Base-by-base conservation (phyloP, 2,888 invertebrate species). In the Coelogynopora nodosa region DNA sequence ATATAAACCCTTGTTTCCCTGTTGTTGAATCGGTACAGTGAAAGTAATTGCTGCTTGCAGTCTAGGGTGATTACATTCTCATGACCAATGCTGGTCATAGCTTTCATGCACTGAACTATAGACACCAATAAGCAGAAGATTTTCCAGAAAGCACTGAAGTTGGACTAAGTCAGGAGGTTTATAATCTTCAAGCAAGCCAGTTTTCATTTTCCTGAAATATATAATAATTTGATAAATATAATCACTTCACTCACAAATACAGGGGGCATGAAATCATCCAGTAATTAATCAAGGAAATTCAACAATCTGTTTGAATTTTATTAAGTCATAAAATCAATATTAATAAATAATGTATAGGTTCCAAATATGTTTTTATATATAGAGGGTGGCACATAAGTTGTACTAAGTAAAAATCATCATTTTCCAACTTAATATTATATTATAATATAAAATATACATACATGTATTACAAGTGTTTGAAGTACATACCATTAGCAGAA, bases 161-260 rank as follows among this genome's bases (percentile, higher is more conserved):
- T 74, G 2, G 23, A 74, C 27, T 26, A 74, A 13, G 23, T 74
- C 74, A 74, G 23, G 18, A 26, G 74, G 74, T 74, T 26, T 74
- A 10, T 26, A n/a, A 74, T 74, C 74, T 74, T 23, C 27, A 26
- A 74, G 74, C 5, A 74, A 74, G 74, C 74, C 74, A 74, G 74
- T 26, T 74, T 74, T 74, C 23, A 74, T 74, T 74, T 23, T 26
- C 23, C 74, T 74, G 74, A 74, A 74, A 74, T 23, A 74, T 74
- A 74, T 74, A 26, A 23, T 2, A 74, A 74, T 74, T 23, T 74
- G 27, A 13, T n/a, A 23, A 23, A 26, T 74, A 74, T 74, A 74
- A 74, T 74, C 49, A 49, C 49, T 10, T 10, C 5, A 49, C 49
- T 10, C 49, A 49, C 49, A 49, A 49, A 74, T 74, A 23, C 74